Conservation (phyloP, 2,113 vertebrate species). For the Amphiprion ocellaris region DNA sequence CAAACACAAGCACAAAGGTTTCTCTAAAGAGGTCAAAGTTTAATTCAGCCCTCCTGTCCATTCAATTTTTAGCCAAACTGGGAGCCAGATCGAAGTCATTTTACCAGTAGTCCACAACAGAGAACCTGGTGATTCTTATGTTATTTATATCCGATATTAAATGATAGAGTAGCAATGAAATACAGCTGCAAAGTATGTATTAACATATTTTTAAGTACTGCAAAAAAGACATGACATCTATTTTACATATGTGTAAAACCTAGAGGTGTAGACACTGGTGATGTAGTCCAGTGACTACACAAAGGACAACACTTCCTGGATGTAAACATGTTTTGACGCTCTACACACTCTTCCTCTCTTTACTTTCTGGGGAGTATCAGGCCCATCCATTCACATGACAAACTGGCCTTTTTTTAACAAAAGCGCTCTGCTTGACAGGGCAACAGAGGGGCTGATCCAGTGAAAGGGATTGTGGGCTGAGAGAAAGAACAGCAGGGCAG, state of each 20-base stretch:
- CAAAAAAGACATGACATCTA: not conserved
- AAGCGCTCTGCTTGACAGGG: constrained; percentile 65
- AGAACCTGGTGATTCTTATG: constrained; percentile 2
- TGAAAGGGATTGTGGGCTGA: constrained; percentile 69
- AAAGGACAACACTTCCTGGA: constrained; percentile 10
- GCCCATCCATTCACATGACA: constrained; percentile 54
- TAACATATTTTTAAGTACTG: not conserved
- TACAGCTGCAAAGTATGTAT: not conserved
- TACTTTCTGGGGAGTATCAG: constrained; percentile 30
- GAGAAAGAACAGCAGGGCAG: constrained; percentile 70
- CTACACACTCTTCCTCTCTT: not conserved
- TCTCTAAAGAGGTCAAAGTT: constrained; percentile 85
- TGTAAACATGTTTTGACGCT: constrained; percentile 30
- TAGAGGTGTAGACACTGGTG: constrained; percentile 6
- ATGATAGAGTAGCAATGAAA: not conserved
- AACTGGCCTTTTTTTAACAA: constrained; percentile 59
- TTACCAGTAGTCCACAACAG: constrained; percentile 31
- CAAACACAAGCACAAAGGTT: constrained; percentile 87
- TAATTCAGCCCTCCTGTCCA: constrained; percentile 81
- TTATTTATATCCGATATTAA: not conserved
- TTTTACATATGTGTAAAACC: not conserved
- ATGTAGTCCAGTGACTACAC: not conserved
- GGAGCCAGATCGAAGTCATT: constrained; percentile 58
- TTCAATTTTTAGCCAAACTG: constrained; percentile 71
- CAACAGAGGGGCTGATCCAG: constrained; percentile 61